Base-by-base conservation (phyloP, 2,797 vertebrate genomes). In the Remorina albescens region DNA sequence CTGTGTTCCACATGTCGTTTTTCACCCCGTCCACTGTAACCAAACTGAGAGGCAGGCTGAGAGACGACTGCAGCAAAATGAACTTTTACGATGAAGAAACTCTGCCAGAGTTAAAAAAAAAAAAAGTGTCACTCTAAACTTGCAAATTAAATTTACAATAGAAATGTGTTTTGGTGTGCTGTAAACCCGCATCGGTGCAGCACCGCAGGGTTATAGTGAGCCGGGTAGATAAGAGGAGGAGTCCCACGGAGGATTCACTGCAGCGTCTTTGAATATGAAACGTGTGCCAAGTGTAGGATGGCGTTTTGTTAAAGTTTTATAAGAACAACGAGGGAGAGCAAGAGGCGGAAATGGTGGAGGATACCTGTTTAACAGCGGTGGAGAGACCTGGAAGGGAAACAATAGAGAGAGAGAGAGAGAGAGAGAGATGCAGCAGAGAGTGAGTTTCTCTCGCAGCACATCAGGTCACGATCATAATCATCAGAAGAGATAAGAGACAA, bases 91-190 rank as follows among this genome's bases (percentile, higher is more conserved):
- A n/a, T n/a, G n/a, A n/a, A n/a, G n/a, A n/a, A n/a, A 16, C 82
- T 54, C 63, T 11, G 57, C 68, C n/a, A 69, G 55, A 32, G 21
- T 7, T 55, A 21, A 36, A 76, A 76, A 74, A 8, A 76, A 76
- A 76, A 5, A 1, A n/a, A n/a, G 37, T 76, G 77, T 74, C 74
- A n/a, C 47, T 8, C 47, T 58, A 26, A 77, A 65, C 30, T 58
- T 64, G 34, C 41, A 61, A 64, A 78, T 67, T 23, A 56, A 49
- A 58, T 9, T 41, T 47, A 23, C 16, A 58, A 11, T 19, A 62
- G 37, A 57, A 74, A 47, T 11, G 30, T 0, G 9, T 67, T 87
- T 82, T 63, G 65, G 78, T 78, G n/a, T 42, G 39, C 42, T 16
- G 9, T 39, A 21, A 57, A 64, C 6, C 50, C 0, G 54, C 68